A percentile compares a stretch with the other conserved stretches of the same genome.
Evolutionary conservation across 2,797 vertebrate genomes (phyloP).

Genomic region (Orientallactaga sibirica): DNA sequence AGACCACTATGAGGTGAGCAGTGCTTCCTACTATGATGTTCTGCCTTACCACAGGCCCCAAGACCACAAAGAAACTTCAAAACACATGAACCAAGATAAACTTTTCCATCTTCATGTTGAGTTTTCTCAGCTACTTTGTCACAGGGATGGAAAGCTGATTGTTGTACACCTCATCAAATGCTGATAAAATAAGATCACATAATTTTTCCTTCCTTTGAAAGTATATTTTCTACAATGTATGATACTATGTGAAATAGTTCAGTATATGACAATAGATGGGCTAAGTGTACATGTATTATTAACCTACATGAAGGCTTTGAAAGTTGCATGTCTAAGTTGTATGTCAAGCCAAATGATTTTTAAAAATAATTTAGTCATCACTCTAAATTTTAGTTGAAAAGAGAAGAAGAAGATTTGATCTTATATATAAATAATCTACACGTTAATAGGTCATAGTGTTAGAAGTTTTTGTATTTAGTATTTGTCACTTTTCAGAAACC

Average conservation of each 20-base stretch:
- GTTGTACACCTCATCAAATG: not conserved
- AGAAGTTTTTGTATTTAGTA: slow-evolving; percentile 36
- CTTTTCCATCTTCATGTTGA: not conserved
- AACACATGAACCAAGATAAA: not conserved
- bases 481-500: not conserved
- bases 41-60: not conserved
- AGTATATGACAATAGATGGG: not conserved
- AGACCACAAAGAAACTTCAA: not conserved
- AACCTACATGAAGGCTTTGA: not conserved
- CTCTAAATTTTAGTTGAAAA: not conserved
- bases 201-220: not conserved
- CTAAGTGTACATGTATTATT: not conserved
- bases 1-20: not conserved
- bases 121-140: not conserved
- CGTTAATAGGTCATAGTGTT: not conserved
- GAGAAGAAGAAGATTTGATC: not conserved
- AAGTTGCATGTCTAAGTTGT: not conserved
- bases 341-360: not conserved
- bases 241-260: not conserved
- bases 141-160: not conserved
- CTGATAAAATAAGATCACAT: not conserved
- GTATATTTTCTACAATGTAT: not conserved
- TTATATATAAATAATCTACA: not conserved
- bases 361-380: not conserved
- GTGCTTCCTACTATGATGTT: no score